These are phyloP conservation scores for Limnothrissa miodon DNA, from an alignment of 2,113 vertebrate genomes.

Conservation along the genomic window DNA sequence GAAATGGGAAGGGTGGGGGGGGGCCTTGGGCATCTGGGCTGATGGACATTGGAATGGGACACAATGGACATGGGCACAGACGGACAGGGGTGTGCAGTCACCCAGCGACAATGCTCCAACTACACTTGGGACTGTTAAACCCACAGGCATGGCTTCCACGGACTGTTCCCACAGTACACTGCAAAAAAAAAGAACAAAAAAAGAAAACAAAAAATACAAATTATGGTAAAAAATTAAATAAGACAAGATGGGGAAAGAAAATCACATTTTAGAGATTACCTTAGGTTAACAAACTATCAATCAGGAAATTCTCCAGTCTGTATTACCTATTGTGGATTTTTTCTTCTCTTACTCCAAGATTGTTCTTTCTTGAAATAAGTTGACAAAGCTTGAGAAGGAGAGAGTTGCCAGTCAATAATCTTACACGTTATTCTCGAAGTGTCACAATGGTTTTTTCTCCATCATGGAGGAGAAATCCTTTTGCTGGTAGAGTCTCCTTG, in stretches of 20 bases:
- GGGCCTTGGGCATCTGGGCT: background rate
- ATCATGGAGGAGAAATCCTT: slow-evolving; percentile 68
- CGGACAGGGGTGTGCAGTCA: slow-evolving; percentile 38
- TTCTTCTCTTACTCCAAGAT: slow-evolving; percentile 46
- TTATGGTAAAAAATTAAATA: slow-evolving; percentile 23
- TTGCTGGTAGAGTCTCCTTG: slow-evolving; percentile 62
- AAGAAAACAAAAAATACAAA: slow-evolving; percentile 44
- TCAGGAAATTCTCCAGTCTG: slow-evolving; percentile 51
- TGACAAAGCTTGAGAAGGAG: background rate
- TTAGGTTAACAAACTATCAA: slow-evolving; percentile 40
- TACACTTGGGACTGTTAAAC: slow-evolving; percentile 74
- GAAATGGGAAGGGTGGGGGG: slow-evolving; percentile 45
- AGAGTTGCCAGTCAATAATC: slow-evolving; percentile 5
- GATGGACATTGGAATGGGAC: background rate
- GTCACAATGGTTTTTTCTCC: slow-evolving; percentile 71
- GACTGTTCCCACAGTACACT: slow-evolving; percentile 76
- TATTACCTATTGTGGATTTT: slow-evolving; percentile 25
- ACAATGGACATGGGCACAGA: slow-evolving; percentile 41
- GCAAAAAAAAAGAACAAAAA: slow-evolving; percentile 56
- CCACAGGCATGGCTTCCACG: slow-evolving; percentile 78
- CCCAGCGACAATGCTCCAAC: slow-evolving; percentile 67
- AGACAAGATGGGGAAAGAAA: background rate
- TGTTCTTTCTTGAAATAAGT: slow-evolving; percentile 38
- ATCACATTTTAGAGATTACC: slow-evolving; percentile 36
- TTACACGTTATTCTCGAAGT: slow-evolving; percentile 31